Base-by-base conservation (phyloP, 1,140 invertebrate species). In the Anthonomus grandis region DNA sequence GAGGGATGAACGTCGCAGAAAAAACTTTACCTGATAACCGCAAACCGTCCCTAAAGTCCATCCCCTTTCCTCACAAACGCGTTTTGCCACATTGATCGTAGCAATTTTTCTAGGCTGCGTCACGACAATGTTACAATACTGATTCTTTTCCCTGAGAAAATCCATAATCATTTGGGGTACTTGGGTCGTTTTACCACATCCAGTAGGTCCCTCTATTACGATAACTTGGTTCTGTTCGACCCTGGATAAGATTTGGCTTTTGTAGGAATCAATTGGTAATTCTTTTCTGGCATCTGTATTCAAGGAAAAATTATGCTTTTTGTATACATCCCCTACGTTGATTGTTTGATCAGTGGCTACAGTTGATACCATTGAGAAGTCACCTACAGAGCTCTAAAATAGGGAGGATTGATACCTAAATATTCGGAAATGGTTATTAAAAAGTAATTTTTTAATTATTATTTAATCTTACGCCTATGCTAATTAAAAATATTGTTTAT, bases 71-170 rank as follows among this genome's bases (percentile, higher is more conserved):
- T 79, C 69, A 49, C 91, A 87, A 17, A 98, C 89, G 64, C 91
- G 80, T 62, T 89, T 80, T 3, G 95, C 87, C 24, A 97, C 82
- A 41, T 89, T 89, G 13, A 96, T 86, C 2, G 95, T 91, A 17
- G 93, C 90, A 60, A 98, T 88, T 68, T 89, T 82, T 6, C 95
- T 79, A 0, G 95, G 95, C 70, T 98, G 91, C 0, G 93, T 91
- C 19, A 93, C 86, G 24, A 94, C 83, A 66, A 98, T 93, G 63
- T 86, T 87, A 67, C 81, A 83, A 46, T 76, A 72, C 37, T 73
- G 72, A 15, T 77, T 78, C 12, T 78, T 77, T 9, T 79, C 72
- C 44, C 75, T 79, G 69, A 81, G 83, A 53, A 85, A 75, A 72
- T 96, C 87, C 19, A 96, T 72, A 59, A 97, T 88, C 77, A 88